Evolutionary conservation across 2,888 invertebrate species (phyloP), one percentile per base, ranked within the genome.

Genomic region (Plebejus anna): DNA sequence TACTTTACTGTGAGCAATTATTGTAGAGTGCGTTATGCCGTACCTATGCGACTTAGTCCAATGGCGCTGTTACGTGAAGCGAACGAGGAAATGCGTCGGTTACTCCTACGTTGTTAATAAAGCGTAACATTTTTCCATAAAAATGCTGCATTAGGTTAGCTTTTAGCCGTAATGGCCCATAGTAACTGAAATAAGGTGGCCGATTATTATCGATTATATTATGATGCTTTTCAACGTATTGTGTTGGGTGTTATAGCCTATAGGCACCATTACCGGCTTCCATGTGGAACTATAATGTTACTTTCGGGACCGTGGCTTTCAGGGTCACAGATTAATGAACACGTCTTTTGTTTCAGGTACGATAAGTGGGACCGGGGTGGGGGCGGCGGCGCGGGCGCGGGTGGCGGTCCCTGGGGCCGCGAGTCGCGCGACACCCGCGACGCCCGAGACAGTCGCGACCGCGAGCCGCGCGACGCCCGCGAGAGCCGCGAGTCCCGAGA

Each of bases 401-500:
- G 83, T 82, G 83, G 86, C 82, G 85, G 84, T 81, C 86, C 85
- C 82, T 85, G 86, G 82, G 86, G 85, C 80, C 86, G 87, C 82
- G 85, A 84, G 78, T 81, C 81, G 78, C 80, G 82, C 80, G 84
- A 82, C 77, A 83, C 80, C 79, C 81, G 81, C 82, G 81, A 80
- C 80, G 75, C 78, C 76, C 79, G 81, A 79, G 80, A 81, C 75
- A 96, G 96, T 90, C 95, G 96, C 92, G 96, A 96, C 83, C 90
- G 90, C 84, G 96, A 96, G 90, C 77, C 78, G 84, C 85, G 84
- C 85, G 89, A 78, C 78, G 84, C 85, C 78, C 84, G 83, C 82
- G 84, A 82, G 77, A 83, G 80, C 79, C 81, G 81, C 82, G 81
- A 80, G 79, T 72, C 78, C 76, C 79, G 81, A 79, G 80, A 81